These are phyloP conservation scores for Margarornis squamiger DNA, from an alignment of 2,797 vertebrate species.

Conservation along the genomic window DNA sequence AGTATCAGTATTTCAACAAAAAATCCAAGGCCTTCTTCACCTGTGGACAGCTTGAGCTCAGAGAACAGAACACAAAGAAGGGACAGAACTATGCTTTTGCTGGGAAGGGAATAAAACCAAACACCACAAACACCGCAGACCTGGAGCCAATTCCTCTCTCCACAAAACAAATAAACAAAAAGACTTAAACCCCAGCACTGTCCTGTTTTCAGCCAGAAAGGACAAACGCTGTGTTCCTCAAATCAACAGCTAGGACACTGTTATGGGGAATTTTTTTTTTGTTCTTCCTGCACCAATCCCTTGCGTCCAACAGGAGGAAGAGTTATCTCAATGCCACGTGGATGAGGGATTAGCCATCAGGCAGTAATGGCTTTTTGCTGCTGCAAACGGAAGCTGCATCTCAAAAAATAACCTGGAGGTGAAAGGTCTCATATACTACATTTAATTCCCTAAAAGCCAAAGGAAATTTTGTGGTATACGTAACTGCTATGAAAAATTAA, in stretches of 20 bases:
- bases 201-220: not conserved
- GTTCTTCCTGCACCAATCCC: not conserved
- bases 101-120: not conserved
- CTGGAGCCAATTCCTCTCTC: not conserved
- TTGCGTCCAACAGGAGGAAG: not conserved
- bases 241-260: not conserved
- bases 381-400: not conserved
- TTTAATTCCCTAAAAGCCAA: not conserved
- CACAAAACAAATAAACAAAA: not conserved
- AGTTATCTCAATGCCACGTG: not conserved
- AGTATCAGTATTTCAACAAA: not conserved
- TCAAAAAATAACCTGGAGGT: slow-evolving; percentile 1
- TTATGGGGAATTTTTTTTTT: not conserved
- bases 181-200: not conserved
- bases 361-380: not conserved
- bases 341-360: not conserved
- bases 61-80: not conserved
- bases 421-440: not conserved
- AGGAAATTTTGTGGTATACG: not conserved
- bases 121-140: not conserved
- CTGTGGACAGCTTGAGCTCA: not conserved
- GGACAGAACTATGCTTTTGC: not conserved
- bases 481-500: not conserved
- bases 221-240: not conserved
- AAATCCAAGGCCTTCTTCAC: not conserved